Conservation (phyloP, 2,113 vertebrate species). For the Prionailurus viverrinus region DNA sequence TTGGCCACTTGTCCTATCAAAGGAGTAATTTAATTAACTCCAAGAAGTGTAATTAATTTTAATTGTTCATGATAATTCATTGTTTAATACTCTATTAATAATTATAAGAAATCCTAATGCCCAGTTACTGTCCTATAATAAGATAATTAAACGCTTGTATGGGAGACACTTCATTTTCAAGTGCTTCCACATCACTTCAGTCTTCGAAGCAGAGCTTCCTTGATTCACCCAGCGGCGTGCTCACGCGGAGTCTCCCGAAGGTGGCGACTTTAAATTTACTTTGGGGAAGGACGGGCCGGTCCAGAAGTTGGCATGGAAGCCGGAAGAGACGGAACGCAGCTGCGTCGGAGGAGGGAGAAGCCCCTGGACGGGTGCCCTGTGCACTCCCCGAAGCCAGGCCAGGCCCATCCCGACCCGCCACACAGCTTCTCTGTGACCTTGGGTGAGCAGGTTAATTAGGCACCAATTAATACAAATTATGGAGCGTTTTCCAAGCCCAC, state of each 20-base stretch:
- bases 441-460: not conserved
- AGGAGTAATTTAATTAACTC: slow-evolving; percentile 88
- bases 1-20: slow-evolving; percentile 72
- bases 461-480: fast-evolving
- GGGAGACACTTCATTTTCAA: slow-evolving; percentile 77
- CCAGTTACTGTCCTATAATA: slow-evolving; percentile 80
- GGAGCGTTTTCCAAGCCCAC: not conserved
- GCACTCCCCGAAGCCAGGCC: not conserved
- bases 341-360: not conserved
- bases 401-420: too few species aligned
- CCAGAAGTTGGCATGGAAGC: not conserved
- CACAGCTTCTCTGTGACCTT: not conserved
- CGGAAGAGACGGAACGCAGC: fast-evolving
- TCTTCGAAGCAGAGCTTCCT: not conserved
- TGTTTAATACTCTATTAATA: slow-evolving; percentile 87
- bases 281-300: not conserved
- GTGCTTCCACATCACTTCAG: not conserved
- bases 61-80: slow-evolving; percentile 87
- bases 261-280: not conserved
- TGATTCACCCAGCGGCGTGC: fast-evolving
- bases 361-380: not conserved
- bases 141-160: slow-evolving; percentile 83
- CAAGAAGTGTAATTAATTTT: slow-evolving; percentile 90
- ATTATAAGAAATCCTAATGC: slow-evolving; percentile 80
- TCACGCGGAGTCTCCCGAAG: not conserved